Percentiles rank a stretch among this genome's conserved stretches.
phyloP scores from a whole-genome alignment of 2,888 invertebrate species.

The Heliconius cydno region DNA sequence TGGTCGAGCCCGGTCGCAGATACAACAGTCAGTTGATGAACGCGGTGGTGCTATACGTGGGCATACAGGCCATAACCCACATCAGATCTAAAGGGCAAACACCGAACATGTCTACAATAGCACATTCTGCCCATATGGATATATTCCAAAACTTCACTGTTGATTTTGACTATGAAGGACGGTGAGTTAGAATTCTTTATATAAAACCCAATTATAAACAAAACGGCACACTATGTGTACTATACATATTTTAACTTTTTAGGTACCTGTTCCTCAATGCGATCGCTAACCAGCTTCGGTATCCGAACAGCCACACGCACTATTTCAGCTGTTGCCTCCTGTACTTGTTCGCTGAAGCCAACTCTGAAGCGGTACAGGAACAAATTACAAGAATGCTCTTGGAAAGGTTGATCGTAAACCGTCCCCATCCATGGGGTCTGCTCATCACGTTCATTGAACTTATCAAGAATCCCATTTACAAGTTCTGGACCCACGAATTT shows the following conservation, averaged over 20 bases:
- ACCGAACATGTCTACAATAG: slow-evolving; percentile 98
- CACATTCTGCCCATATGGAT: slow-evolving; percentile 99
- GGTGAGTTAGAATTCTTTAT: slow-evolving; percentile 58
- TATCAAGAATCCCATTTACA: slow-evolving; percentile 98
- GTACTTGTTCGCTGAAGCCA: slow-evolving; percentile 98
- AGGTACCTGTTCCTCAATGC: slow-evolving; percentile 98
- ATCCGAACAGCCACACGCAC: slow-evolving; percentile 99
- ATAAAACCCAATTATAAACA: background rate
- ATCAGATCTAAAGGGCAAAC: slow-evolving; percentile 95
- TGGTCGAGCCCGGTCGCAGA: slow-evolving; percentile 93
- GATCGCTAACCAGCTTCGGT: slow-evolving; percentile 98
- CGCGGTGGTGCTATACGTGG: slow-evolving; percentile 98
- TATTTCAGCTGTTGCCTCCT: slow-evolving; percentile 99
- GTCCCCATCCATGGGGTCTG: slow-evolving; percentile 99
- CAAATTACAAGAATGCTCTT: slow-evolving; percentile 98
- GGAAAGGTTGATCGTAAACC: slow-evolving; percentile 97
- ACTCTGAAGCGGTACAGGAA: slow-evolving; percentile 98
- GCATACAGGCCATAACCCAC: slow-evolving; percentile 96
- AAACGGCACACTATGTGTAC: background rate
- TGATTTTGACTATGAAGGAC: slow-evolving; percentile 98
- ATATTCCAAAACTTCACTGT: slow-evolving; percentile 99
- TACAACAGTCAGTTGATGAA: slow-evolving; percentile 99
- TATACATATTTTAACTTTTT: slow-evolving; percentile 48
- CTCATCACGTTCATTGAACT: slow-evolving; percentile 99
- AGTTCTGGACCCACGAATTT: slow-evolving; percentile 99